Evolutionary conservation across 2,888 invertebrate species (phyloP), one percentile per base, ranked within the genome.

Genomic region (Argyresthia albistria): DNA sequence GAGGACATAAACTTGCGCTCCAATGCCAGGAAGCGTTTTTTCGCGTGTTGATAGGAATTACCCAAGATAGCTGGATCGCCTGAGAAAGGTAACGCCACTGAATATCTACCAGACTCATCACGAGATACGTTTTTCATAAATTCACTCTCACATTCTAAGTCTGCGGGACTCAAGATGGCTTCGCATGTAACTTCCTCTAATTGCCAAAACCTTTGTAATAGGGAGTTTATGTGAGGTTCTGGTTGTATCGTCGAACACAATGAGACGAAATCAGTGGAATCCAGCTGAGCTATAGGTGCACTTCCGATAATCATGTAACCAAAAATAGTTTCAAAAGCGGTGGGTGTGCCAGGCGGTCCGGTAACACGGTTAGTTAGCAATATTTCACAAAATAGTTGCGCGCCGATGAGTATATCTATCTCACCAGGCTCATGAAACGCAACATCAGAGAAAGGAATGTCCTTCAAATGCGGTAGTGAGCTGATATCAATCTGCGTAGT

Each of bases 251-350:
- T 25, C 25, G 25, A 25, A 25, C 25, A 25, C 25, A 25, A 25
- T 25, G 25, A 25, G 6, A 25, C 25, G 25, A 4, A 25, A 11
- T 51, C 35, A 4, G 43, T 35, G 48, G 37, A 48, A 10, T 42
- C 42, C 42, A 25, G 6, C 25, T 25, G 25, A 25, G 25, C 25
- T 25, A 46, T 37, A n/a, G 37, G 56, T 14, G 52, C 46, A 45
- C 52, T 25, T 25, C 55, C 53, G 46, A 55, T 53, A 10, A 53
- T 12, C 9, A 55, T 25, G 35, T 55, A 53, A n/a, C 53, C 46
- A 9, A 46, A 25, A 46, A 52, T 42, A n/a, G 53, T 53, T 39
- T 55, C 55, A 25, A 55, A 46, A 39, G 46, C 53, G 14, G 43
- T 42, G 39, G 51, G 54, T 25, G 25, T 25, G 6, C 25, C 25